phyloP scores from a whole-genome alignment of 2,113 vertebrate genomes.

The Elgaria multicarinata region DNA sequence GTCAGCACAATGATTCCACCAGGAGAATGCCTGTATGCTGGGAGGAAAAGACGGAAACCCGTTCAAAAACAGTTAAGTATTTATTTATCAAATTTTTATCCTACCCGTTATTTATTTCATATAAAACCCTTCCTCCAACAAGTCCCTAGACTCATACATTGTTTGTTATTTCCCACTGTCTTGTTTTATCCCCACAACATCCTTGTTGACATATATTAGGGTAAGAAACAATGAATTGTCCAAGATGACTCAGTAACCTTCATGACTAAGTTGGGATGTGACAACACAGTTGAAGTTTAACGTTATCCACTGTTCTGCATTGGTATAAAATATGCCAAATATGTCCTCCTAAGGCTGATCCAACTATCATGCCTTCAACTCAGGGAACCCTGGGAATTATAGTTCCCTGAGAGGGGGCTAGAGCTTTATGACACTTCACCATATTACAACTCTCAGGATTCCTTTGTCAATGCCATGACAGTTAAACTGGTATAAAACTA shows the following conservation, averaged over 20 bases:
- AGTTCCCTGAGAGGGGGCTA: not conserved
- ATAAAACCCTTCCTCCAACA: not conserved
- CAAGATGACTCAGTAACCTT: not conserved
- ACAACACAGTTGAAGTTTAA: too few relatives aligned
- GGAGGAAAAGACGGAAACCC: constrained; percentile 89
- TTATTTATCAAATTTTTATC: not conserved
- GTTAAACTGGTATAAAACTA: not conserved
- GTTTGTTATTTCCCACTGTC: not conserved
- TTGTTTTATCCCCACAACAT: not conserved
- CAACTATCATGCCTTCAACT: not conserved
- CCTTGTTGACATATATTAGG: not conserved
- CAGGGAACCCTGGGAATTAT: not conserved
- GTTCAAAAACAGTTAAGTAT: constrained; percentile 89
- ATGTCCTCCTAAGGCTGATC: not conserved
- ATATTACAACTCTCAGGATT: not conserved
- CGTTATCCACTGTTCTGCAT: not conserved
- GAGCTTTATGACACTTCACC: not conserved
- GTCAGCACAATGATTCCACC: constrained; percentile 86
- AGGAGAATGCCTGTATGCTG: constrained; percentile 90
- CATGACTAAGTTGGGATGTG: not conserved
- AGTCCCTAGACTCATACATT: too few relatives aligned
- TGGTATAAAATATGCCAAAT: not conserved
- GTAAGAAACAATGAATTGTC: not conserved
- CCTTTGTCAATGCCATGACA: not conserved
- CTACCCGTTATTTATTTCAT: not conserved